These are phyloP conservation scores for Philereme vetulata DNA, from an alignment of 2,888 invertebrate genomes.

Conservation along the genomic window DNA sequence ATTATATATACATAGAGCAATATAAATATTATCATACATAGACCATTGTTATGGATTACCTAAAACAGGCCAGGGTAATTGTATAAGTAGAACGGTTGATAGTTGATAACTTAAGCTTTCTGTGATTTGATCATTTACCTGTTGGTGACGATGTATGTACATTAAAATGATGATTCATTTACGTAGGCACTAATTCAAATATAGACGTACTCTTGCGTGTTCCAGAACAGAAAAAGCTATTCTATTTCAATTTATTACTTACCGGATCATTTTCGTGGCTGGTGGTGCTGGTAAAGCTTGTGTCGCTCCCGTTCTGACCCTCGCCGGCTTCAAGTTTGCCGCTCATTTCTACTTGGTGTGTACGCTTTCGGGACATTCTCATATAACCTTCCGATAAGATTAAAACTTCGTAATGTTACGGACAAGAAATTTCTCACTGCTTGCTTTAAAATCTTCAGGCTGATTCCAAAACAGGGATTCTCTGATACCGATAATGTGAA, in stretches of 20 bases:
- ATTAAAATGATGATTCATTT: no score
- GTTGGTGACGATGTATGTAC: no score
- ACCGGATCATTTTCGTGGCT: conserved; percentile 56
- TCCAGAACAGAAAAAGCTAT: no score
- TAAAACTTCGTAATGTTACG: not conserved
- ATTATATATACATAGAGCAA: no score
- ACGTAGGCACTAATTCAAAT: no score
- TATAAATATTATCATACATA: no score
- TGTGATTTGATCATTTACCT: no score
- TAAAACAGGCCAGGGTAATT: no score
- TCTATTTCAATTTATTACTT: conserved; percentile 41
- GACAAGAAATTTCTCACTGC: not conserved
- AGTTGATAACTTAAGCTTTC: no score
- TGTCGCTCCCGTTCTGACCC: conserved; percentile 63
- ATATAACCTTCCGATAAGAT: conserved; percentile 53
- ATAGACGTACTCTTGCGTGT: no score
- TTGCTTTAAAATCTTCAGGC: not conserved
- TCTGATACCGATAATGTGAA: conserved; percentile 7
- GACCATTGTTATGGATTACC: no score
- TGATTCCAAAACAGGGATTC: conserved; percentile 4
- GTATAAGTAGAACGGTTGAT: no score
- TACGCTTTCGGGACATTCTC: conserved; percentile 77
- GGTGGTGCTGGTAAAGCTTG: conserved; percentile 56
- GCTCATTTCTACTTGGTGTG: conserved; percentile 69
- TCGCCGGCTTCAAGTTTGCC: conserved; percentile 61